phyloP scores from a whole-genome alignment of 2,888 invertebrate species.

The Microplitis manilae region DNA sequence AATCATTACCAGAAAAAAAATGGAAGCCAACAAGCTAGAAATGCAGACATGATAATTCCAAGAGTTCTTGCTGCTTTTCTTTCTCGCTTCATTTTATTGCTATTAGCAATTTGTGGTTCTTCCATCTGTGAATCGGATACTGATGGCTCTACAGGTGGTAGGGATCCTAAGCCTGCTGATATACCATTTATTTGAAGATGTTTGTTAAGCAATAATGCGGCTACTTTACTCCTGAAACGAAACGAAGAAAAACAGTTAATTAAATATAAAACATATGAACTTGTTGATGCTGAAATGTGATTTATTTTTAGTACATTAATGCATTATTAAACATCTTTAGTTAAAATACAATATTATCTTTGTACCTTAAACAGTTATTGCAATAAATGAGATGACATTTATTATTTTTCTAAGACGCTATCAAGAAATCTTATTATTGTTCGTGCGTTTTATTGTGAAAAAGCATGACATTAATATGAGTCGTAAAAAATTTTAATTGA shows the following conservation, averaged over 20 bases:
- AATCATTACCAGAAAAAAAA: conserved; percentile 90
- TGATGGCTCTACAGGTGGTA: conserved; percentile 71
- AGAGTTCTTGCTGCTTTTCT: conserved; percentile 93
- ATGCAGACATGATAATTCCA: conserved; percentile 97
- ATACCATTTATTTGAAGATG: conserved; percentile 93
- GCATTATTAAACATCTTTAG: no score
- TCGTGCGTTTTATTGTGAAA: background rate
- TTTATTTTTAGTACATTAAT: no score
- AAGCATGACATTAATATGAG: background rate
- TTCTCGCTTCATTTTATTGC: conserved; percentile 90
- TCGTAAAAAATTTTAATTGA: background rate
- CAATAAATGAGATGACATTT: background rate
- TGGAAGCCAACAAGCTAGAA: conserved; percentile 95
- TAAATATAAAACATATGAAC: background rate
- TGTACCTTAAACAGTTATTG: background rate
- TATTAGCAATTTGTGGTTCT: conserved; percentile 79
- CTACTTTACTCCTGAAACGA: conserved; percentile 86
- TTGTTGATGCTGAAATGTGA: no score
- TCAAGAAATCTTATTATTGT: background rate
- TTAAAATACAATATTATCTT: no score
- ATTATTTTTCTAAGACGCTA: background rate
- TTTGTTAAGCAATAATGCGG: conserved; percentile 88
- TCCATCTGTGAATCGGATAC: conserved; percentile 66
- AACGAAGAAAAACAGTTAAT: background rate
- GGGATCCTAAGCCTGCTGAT: conserved; percentile 76